Conservation (phyloP, 2,888 invertebrate genomes). For the Ormyrus labotus region DNA sequence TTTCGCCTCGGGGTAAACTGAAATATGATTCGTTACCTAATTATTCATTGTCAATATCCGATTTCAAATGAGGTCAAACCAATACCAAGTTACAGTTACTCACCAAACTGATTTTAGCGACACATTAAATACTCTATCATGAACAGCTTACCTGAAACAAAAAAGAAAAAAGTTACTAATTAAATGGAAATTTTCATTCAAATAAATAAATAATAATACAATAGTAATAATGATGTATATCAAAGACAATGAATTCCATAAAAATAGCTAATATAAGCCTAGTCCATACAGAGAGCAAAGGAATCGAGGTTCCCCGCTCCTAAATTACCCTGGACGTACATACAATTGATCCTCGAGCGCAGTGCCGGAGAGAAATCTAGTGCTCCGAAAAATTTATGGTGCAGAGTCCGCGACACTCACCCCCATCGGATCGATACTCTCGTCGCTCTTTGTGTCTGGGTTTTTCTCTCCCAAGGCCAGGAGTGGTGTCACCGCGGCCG, state of each 20-base stretch:
- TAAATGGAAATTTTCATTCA: too few relatives aligned
- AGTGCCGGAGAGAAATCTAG: neutral
- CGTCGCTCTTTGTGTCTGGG: conserved; percentile 22
- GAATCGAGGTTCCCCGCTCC: neutral
- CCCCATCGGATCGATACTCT: neutral
- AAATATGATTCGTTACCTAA: too few relatives aligned
- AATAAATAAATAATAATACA: too few relatives aligned
- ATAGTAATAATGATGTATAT: too few relatives aligned
- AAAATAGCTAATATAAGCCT: too few relatives aligned
- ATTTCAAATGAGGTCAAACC: too few relatives aligned
- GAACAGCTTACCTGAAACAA: conserved; percentile 46
- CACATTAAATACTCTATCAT: too few relatives aligned
- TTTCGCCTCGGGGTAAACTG: too few relatives aligned
- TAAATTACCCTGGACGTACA: neutral
- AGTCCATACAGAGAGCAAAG: too few relatives aligned
- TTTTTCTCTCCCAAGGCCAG: conserved; percentile 12
- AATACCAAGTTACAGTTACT: neutral
- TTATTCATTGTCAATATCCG: too few relatives aligned
- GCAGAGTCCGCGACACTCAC: neutral
- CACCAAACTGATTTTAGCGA: neutral
- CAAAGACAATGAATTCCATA: too few relatives aligned
- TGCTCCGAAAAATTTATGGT: conserved; percentile 49
- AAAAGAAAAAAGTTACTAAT: conserved; percentile 6
- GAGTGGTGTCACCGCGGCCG: neutral
- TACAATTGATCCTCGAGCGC: neutral